phyloP scores from a whole-genome alignment of 2,888 invertebrate genomes.

The Saturnia japonica region DNA sequence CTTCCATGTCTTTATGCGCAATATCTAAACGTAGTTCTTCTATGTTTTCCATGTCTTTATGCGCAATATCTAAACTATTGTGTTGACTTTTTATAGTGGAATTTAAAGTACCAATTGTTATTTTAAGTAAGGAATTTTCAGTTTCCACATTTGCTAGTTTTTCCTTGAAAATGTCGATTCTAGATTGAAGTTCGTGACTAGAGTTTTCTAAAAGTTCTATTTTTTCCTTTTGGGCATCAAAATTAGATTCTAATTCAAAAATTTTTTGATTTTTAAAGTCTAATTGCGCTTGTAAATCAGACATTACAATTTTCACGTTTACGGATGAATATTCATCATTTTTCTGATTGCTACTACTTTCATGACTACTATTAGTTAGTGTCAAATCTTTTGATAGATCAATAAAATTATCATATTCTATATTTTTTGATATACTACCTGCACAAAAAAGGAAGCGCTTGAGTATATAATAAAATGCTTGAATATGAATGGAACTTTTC shows the following conservation, averaged over 20 bases:
- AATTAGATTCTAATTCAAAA: constrained; percentile 52
- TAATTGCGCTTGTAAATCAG: constrained; percentile 51
- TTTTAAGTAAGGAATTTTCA: constrained; percentile 57
- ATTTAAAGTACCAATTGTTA: constrained; percentile 57
- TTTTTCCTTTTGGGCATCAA: constrained; percentile 51
- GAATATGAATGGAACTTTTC: background rate
- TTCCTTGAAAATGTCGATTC: constrained; percentile 47
- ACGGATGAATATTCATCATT: constrained; percentile 40
- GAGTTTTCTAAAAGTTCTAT: constrained; percentile 54
- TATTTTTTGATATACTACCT: constrained; percentile 21
- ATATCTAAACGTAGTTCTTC: constrained; percentile 47
- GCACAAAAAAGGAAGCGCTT: background rate
- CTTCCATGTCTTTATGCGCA: constrained; percentile 53
- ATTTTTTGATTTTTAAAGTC: constrained; percentile 49
- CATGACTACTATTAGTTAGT: constrained; percentile 60
- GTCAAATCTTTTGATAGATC: constrained; percentile 65
- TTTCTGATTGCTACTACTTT: constrained; percentile 46
- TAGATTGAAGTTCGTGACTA: constrained; percentile 48
- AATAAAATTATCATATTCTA: constrained; percentile 51
- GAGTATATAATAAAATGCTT: background rate
- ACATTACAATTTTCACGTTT: constrained; percentile 40
- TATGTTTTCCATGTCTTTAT: constrained; percentile 55
- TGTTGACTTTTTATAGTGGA: constrained; percentile 57
- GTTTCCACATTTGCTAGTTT: constrained; percentile 49
- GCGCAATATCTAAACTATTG: constrained; percentile 45